Evolutionary conservation across 2,888 invertebrate genomes (phyloP).

Genomic region (Poecilus cupreus): DNA sequence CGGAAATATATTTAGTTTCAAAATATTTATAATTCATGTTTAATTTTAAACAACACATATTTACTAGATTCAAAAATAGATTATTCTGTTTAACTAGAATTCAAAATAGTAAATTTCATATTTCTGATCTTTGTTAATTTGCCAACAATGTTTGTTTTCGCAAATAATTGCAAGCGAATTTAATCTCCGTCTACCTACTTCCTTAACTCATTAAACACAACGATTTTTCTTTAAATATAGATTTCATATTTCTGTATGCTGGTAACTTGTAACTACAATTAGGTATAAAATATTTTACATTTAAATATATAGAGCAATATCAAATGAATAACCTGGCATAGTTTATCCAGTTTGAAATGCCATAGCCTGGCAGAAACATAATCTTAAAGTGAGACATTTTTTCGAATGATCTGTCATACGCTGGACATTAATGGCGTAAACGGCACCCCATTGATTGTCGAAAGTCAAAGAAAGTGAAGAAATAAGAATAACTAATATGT

Average conservation of each 20-base stretch:
- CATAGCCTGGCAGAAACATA: no score
- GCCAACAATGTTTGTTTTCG: conserved; percentile 3
- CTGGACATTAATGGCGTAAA: no score
- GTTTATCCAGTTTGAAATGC: no score
- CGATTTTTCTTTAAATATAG: no score
- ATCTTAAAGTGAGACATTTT: no score
- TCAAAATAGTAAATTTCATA: background rate
- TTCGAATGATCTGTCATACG: no score
- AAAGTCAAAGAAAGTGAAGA: background rate
- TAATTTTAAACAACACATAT: background rate
- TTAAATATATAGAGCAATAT: no score
- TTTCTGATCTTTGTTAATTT: background rate
- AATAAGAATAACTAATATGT: background rate
- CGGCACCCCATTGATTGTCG: background rate
- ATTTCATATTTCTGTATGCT: no score
- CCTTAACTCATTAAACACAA: no score
- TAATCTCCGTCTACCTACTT: background rate
- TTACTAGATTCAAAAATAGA: conserved; percentile 2
- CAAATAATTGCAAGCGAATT: background rate
- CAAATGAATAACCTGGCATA: no score
- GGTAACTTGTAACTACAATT: no score
- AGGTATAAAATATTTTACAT: no score
- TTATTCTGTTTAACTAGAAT: background rate
- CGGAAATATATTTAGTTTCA: background rate
- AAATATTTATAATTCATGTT: conserved; percentile 10